Evolutionary conservation across 2,888 invertebrate genomes (phyloP), one percentile per base, ranked within the genome.

Genomic region (Chydorus sphaericus): DNA sequence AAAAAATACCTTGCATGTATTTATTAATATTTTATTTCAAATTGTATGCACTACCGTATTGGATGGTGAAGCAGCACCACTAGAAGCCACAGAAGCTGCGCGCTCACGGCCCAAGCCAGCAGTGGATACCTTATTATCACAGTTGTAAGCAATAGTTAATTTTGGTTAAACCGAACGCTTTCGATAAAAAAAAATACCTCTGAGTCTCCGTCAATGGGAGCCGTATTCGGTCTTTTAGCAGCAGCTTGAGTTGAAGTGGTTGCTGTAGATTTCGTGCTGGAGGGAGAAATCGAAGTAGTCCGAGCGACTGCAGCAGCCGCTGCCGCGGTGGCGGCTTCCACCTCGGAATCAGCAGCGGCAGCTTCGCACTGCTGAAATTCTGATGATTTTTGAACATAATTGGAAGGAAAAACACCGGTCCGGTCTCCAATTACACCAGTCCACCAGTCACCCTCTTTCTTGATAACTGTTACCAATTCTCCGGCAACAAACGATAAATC

Each of bases 391-490:
- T 85, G 84, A 55, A 90, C 97, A 72, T 97, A 98, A 75, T 94
- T 97, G 2, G 91, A 92, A 0, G 98, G 98, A 73, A 98, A 98
- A 62, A 97, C 92, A 56, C 98, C 98, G 10, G 78, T 79, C 60
- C 82, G 77, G 63, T 81, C 76, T 38, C 84, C 88, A 62, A 91
- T 79, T 61, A 82, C 79, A 29, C 97, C 97, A 4, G 94, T 94
- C 97, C 97, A 98, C 97, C 97, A 98, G 68, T 97, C 96, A 0
- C 93, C 96, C 59, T 96, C 93, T 60, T 86, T 82, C 60, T 90
- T 83, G 37, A 81, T 78, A 1, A 98, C 93, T 62, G 81, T 77
- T 58, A 98, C 85, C 63, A 85, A 74, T 70, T 96, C 96, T 0
- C 93, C 80, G 60, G 76, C 76, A 62, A 85, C 83, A 71, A 96